Evolutionary conservation across 2,888 invertebrate genomes (phyloP), one percentile per base, ranked within the genome.

Genomic region (Augiades crinisus): DNA sequence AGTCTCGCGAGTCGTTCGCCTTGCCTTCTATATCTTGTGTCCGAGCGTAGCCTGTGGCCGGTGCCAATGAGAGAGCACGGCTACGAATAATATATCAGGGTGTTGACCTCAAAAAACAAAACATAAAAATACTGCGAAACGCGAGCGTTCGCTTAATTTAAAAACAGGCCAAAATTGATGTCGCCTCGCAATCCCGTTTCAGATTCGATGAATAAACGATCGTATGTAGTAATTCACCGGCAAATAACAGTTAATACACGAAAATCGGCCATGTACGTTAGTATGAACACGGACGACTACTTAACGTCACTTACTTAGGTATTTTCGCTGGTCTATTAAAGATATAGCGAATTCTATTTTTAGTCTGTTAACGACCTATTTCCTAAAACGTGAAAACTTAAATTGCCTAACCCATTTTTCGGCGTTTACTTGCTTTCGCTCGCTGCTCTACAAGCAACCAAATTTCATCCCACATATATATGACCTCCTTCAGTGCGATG

Each of bases 71-170:
- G 50, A 30, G 21, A 34, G 19, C n/a, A 27, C 33, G 19, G 43
- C 27, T 50, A 36, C 36, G 34, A 36, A 57, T 47, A 52, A 61
- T 55, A 56, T 55, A 55, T 31, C 49, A 27, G 60, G 57, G 50
- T 57, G 47, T 56, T 58, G 60, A 60, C 60, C 62, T 60, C 61
- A 59, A 62, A 62, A 60, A 59, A 62, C 58, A 54, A 59, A 56
- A 56, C 53, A 55, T 44, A 37, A 44, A 51, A 38, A 30, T 37
- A 49, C 49, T 50, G 49, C 17, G 27, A 50, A 41, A 14, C 14
- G 17, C 24, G 16, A 34, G 21, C 10, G 16, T 7, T 41, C 5
- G 12, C 3, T 41, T 34, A 8, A 12, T 49, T 49, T 34, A 24
- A 34, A 41, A 49, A 34, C 17, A 6, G 34, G 24, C 41, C 33